Evolutionary conservation across 1,140 invertebrate species (phyloP).

Genomic region (Pteromalus puparum): DNA sequence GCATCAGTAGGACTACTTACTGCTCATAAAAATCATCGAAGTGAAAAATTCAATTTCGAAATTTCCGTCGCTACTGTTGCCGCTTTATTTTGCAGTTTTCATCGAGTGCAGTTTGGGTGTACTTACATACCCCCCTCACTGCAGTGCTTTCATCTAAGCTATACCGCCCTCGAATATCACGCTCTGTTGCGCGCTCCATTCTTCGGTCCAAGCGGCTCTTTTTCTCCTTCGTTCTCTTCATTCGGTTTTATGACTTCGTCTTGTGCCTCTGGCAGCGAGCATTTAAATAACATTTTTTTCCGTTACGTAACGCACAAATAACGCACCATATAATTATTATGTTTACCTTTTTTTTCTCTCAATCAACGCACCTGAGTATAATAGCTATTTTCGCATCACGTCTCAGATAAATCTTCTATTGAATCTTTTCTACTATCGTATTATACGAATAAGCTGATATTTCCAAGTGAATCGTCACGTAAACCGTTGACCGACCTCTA

Average conservation of each 20-base stretch:
- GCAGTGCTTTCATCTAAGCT: constrained; percentile 22
- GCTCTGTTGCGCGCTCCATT: constrained; percentile 13
- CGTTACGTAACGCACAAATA: not conserved
- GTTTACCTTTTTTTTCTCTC: too few species aligned
- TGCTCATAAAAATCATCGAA: constrained; percentile 23
- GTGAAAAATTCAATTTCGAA: constrained; percentile 40
- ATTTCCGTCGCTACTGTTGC: not conserved
- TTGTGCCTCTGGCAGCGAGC: not conserved
- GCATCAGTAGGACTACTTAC: too few species aligned
- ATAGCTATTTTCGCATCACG: too few species aligned
- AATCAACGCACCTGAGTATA: too few species aligned
- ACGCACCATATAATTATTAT: too few species aligned
- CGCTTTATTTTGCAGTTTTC: constrained; percentile 35
- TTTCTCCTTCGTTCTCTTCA: not conserved
- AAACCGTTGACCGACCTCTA: not conserved
- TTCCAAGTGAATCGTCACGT: not conserved
- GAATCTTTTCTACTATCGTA: too few species aligned
- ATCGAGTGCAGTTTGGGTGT: constrained; percentile 22
- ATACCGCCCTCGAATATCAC: constrained; percentile 29
- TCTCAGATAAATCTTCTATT: too few species aligned
- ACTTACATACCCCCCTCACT: not conserved
- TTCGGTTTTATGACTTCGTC: constrained; percentile 30
- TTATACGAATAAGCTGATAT: not conserved
- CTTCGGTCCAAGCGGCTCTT: not conserved
- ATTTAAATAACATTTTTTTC: constrained; percentile 18